Conservation (phyloP, 2,113 vertebrate genomes). For the Arvicanthis niloticus region DNA sequence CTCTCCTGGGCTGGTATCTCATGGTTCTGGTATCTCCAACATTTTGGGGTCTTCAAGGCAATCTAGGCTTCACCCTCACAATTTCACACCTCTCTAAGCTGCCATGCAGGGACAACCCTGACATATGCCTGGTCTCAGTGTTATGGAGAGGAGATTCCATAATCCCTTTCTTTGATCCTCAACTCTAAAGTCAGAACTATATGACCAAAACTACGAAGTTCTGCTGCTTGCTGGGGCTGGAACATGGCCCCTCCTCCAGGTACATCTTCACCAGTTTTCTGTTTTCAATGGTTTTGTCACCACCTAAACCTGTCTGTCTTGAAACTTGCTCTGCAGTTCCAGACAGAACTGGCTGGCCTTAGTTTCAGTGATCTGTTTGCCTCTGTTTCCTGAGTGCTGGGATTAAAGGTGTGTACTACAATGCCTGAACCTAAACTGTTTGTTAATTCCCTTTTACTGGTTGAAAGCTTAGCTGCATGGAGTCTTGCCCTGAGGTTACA, state of each 20-base stretch:
- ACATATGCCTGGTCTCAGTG: neutral
- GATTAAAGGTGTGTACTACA: neutral
- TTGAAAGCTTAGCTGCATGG: neutral
- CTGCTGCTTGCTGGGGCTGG: neutral
- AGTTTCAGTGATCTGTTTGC: neutral
- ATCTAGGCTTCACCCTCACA: neutral
- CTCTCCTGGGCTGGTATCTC: neutral
- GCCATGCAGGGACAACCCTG: neutral
- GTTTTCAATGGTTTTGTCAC: neutral
- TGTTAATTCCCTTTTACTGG: neutral
- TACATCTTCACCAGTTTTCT: neutral
- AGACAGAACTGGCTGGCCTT: neutral
- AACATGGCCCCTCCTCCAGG: neutral
- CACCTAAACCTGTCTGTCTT: neutral
- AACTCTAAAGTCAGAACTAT: neutral
- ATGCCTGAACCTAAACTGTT: neutral
- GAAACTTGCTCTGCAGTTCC: neutral
- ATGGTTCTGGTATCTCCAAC: neutral
- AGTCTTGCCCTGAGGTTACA: neutral
- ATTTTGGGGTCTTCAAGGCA: neutral
- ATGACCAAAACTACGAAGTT: neutral
- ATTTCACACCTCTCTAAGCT: neutral
- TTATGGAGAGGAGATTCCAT: neutral
- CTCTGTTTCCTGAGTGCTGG: neutral
- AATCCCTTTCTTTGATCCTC: neutral